Conservation (phyloP, 1,140 invertebrate species). For the Sitophilus oryzae region DNA sequence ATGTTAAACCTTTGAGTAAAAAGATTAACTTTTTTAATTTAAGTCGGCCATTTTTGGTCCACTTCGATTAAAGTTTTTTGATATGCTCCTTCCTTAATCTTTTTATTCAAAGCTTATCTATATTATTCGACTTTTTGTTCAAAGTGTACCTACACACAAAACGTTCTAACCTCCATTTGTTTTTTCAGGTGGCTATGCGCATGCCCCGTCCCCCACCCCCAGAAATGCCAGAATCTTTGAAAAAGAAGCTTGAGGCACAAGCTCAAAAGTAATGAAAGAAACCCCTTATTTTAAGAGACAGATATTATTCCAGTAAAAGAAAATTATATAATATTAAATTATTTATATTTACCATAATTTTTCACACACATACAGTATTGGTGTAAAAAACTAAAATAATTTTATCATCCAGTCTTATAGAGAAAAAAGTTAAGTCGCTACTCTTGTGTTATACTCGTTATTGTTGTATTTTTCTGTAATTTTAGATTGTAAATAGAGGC, state of each 20-base stretch:
- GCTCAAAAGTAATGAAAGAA: constrained; percentile 18
- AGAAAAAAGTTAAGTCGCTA: background rate
- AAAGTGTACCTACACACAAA: no score
- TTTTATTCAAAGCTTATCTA: no score
- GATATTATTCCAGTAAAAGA: constrained; percentile 2
- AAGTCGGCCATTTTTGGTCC: no score
- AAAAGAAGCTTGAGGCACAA: constrained; percentile 67
- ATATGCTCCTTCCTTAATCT: no score
- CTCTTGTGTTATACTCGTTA: background rate
- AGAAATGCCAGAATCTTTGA: constrained; percentile 95
- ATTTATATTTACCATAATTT: background rate
- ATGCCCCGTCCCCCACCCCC: constrained; percentile 97
- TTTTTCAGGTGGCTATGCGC: constrained; percentile 57
- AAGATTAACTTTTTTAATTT: no score
- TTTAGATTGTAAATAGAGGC: constrained; percentile 26
- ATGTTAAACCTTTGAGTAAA: no score
- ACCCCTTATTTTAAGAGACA: no score
- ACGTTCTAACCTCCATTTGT: background rate
- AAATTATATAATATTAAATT: constrained; percentile 1
- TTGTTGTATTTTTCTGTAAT: constrained; percentile 16
- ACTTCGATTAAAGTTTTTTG: no score
- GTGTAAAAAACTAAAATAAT: background rate
- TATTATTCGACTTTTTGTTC: no score
- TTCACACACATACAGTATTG: background rate
- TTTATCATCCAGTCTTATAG: no score